Base-by-base conservation (phyloP, 2,113 vertebrate species). In the Paracanthobrama guichenoti region DNA sequence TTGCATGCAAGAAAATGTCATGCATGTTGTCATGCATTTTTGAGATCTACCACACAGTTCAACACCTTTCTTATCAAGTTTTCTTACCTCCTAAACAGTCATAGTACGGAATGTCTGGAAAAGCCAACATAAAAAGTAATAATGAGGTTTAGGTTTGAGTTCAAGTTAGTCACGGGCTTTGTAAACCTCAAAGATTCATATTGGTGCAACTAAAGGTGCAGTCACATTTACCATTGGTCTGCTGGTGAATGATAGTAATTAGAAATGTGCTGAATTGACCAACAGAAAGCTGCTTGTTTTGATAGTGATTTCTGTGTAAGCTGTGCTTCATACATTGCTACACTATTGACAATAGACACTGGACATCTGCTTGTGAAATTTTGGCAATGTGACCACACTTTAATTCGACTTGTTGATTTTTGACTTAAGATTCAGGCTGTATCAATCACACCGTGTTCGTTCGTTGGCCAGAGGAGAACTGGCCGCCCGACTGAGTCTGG, bases 61-160 rank as follows among this genome's bases (percentile, higher is more conserved):
- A 73, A 31, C 20, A 60, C 64, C 60, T 39, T 78, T 35, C 9
- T 53, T 13, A 57, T 69, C 20, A 46, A 86, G n/a, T 35, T 22
- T 18, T 95, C 95, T 95, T 94, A 96, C 95, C 95, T 87, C 89
- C 93, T 87, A 93, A 69, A 92, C 90, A 93, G 91, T 95, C 94
- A 92, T 88, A 93, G 90, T 90, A 93, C 81, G 94, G 94, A 94
- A 96, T 93, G 72, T 92, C 95, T 96, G 90, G 91, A 89, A n/a
- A 94, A 94, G 89, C 42, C 92, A 86, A 94, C 92, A 86, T 86
- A 60, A 42, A 90, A 89, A 82, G 88, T 67, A 84, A 79, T 82
- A 86, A 78, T 91, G 81, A 90, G 87, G 10, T 80, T 78, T 53
- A 62, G 13, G 26, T 18, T 31, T 82, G 22, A 60, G 20, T 13